phyloP scores from a whole-genome alignment of 1,140 invertebrate species.

The Batillaria attramentaria region DNA sequence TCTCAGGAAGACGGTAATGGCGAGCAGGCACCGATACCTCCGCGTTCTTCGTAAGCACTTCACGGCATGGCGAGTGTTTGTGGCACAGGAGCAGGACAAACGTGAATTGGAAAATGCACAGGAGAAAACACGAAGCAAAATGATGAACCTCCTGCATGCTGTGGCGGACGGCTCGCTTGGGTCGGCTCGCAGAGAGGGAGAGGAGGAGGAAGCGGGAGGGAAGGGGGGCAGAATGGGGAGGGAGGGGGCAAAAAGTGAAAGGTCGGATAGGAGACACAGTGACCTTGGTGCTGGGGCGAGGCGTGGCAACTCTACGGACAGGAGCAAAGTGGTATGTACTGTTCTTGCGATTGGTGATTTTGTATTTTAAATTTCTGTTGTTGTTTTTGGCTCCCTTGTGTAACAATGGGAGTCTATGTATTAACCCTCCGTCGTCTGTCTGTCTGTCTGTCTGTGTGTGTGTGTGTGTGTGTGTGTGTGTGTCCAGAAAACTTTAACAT shows the following conservation, averaged over 20 bases:
- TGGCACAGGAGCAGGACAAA: constrained; percentile 54
- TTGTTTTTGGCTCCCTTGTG: too few species aligned
- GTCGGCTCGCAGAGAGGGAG: constrained; percentile 25
- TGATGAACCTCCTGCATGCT: constrained; percentile 64
- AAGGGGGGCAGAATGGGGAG: not conserved
- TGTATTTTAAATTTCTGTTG: too few species aligned
- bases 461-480: too few species aligned
- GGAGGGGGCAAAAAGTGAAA: not conserved
- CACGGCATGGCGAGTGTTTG: constrained; percentile 60
- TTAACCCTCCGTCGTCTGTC: too few species aligned
- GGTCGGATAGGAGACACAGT: too few species aligned
- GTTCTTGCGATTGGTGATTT: too few species aligned
- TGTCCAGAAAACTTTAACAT: too few species aligned
- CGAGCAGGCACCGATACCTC: constrained; percentile 54
- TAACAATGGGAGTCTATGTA: too few species aligned
- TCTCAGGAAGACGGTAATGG: constrained; percentile 59
- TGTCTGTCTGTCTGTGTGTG: too few species aligned
- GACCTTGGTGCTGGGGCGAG: too few species aligned
- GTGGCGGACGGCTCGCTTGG: constrained; percentile 60
- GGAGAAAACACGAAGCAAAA: constrained; percentile 63
- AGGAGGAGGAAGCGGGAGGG: constrained; percentile 15
- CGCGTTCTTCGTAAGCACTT: constrained; percentile 60
- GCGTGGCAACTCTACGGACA: too few species aligned
- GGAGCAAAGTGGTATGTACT: too few species aligned
- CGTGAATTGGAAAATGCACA: constrained; percentile 56